Percentiles rank a stretch among this genome's conserved stretches.
Evolutionary conservation across 2,888 invertebrate species (phyloP).

Genomic region (Pocota personata): DNA sequence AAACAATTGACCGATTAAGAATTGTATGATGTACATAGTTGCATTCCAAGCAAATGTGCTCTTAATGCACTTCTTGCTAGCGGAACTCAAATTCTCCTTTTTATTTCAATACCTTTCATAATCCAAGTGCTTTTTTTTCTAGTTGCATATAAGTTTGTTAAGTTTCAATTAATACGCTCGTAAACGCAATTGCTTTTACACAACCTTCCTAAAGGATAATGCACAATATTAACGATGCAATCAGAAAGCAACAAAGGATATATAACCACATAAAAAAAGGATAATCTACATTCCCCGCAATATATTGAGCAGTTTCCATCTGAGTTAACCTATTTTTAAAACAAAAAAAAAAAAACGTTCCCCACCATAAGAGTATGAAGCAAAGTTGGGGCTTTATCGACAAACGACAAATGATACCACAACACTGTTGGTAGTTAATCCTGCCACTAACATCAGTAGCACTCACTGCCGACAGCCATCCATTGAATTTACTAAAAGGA

Average conservation of each 20-base stretch:
- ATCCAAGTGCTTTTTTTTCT: neutral
- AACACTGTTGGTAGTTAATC: slow-evolving; percentile 50
- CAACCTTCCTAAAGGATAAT: neutral
- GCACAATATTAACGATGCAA: neutral
- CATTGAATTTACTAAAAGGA: slow-evolving; percentile 41
- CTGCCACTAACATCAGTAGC: slow-evolving; percentile 44
- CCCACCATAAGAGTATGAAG: neutral
- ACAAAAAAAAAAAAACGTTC: neutral
- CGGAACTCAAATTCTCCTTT: neutral
- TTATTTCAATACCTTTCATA: neutral
- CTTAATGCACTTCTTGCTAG: neutral
- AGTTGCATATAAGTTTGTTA: neutral
- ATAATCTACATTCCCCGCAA: slow-evolving; percentile 23
- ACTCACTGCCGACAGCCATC: neutral
- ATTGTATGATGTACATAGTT: too few species aligned
- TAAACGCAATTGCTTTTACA: neutral
- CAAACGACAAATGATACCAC: slow-evolving; percentile 42
- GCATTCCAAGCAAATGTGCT: too few species aligned
- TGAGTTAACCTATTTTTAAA: slow-evolving; percentile 42
- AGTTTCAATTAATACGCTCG: neutral
- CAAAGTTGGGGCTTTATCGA: slow-evolving; percentile 29
- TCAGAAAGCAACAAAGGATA: neutral
- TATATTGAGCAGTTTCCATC: slow-evolving; percentile 36
- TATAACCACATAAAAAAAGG: neutral
- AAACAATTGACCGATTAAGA: too few species aligned